Evolutionary conservation across 2,113 vertebrate genomes (phyloP), one percentile per base, ranked within the genome.

Genomic region (Elachura formosa): DNA sequence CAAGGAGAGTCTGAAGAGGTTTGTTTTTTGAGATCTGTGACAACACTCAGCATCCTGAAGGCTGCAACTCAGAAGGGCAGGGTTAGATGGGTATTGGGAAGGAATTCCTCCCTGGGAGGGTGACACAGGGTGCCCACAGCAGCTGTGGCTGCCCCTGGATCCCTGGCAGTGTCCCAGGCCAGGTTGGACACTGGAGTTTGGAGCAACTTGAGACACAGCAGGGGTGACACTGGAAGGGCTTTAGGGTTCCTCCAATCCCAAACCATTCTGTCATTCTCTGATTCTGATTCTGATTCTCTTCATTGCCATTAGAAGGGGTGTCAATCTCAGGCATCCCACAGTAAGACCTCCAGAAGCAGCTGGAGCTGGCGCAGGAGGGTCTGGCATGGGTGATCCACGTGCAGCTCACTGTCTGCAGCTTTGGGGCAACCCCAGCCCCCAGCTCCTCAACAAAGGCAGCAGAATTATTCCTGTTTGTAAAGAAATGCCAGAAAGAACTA

Each of bases 41-140:
- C 28, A 20, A 24, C n/a, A 38, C 46, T 52, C 33, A 45, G 28
- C 1, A 0, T 28, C 18, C 33, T 33, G 22, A 43, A 19, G 38
- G 54, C 28, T 61, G 31, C 45, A 45, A 62, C 38, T 36, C 19
- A 9, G 12, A 28, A 68, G 19, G n/a, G n/a, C 28, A 46, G 23
- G 40, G 33, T 0, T 22, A 2, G 45, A 8, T 69, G 84, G 40
- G 46, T 13, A 26, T 2, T 21, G 12, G 40, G 55, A 2, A 69
- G n/a, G 9, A 52, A 86, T 68, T 67, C 0, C 0, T 41, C 1
- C 3, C 52, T 67, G 38, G 0, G 3, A 67, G 36, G 72, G 26
- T 43, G 62, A 52, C 26, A 49, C 61, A 75, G 34, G 34, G 11
- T 66, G 29, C 43, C 51, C 71, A 75, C 43, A 85, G 82, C 20